A percentile compares a stretch with the other conserved stretches of the same genome.
phyloP scores from a whole-genome alignment of 2,797 vertebrate species.

The Melanotaenia boesemani region DNA sequence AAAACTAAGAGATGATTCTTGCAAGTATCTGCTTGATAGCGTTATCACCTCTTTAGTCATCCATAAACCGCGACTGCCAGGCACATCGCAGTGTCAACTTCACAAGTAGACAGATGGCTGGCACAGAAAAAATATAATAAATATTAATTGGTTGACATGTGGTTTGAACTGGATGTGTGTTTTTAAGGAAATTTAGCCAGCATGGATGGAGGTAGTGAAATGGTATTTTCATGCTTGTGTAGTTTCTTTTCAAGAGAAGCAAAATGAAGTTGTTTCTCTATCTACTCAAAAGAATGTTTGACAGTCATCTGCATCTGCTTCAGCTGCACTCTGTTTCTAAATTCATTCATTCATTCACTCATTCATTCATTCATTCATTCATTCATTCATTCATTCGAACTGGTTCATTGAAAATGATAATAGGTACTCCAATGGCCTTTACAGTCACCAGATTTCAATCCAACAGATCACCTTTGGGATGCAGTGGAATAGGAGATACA shows the following conservation, averaged over 20 bases:
- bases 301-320: neutral
- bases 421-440: no score
- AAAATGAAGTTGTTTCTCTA: constrained; percentile 5
- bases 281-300: neutral
- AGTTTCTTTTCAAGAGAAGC: neutral
- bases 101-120: constrained; percentile 62
- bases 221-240: constrained; percentile 18
- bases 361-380: no score
- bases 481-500: no score
- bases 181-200: constrained; percentile 29
- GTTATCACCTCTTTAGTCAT: constrained; percentile 47
- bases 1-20: constrained; percentile 9
- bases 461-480: no score
- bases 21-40: constrained; percentile 23
- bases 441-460: no score
- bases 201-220: neutral
- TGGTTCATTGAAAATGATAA: no score
- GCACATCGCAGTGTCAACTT: constrained; percentile 44
- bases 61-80: constrained; percentile 40
- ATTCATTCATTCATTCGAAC: no score
- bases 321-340: neutral
- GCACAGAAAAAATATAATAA: constrained; percentile 33
- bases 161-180: constrained; percentile 31
- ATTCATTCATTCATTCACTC: no score
- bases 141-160: constrained; percentile 41